Base-by-base conservation (phyloP, 2,113 vertebrate species). In the Gila orcuttii region DNA sequence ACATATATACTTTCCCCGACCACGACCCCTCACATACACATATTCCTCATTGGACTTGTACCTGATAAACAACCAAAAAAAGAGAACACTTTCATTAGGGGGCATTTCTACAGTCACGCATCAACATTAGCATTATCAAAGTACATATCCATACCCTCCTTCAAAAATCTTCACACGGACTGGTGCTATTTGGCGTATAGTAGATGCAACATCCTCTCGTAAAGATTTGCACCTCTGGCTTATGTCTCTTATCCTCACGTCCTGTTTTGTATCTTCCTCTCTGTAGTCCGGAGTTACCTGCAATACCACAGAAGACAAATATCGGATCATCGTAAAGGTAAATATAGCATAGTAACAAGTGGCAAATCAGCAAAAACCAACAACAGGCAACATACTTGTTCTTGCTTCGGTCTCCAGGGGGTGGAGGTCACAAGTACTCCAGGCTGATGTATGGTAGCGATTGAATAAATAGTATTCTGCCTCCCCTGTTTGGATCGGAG, bases 41-140 rank as follows among this genome's bases (percentile, higher is more conserved):
- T 99, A 99, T 88, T 99, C 98, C 90, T 99, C 98, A 83, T 97
- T 99, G 86, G 98, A 99, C 90, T 99, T 99, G 90, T 97, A 99
- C 92, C 98, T 99, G 90, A 91, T 57, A 23, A 23, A 55, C 52
- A 55, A 55, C 15, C 47, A 17, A 25, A 64, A n/a, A 28, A 8
- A 25, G 0, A 42, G 7, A 50, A 31, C 42, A 55, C 33, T 64
- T 85, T 68, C 15, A 55, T 82, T 33, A 79, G 21, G 31, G 66
- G 55, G 66, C 3, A 1, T 55, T 66, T 33, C 50, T 13, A 47
- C 6, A 25, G 28, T 12, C 36, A 80, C 0, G 0, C 25, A 39
- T 42, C 21, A 79, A 64, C 6, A 64, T 64, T 85, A 66, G 31
- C 19, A 55, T 83, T 17, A 66, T 71, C 6, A 68, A 77, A 15